Conservation (phyloP, 1,140 invertebrate species). For the Heliconius nattereri region DNA sequence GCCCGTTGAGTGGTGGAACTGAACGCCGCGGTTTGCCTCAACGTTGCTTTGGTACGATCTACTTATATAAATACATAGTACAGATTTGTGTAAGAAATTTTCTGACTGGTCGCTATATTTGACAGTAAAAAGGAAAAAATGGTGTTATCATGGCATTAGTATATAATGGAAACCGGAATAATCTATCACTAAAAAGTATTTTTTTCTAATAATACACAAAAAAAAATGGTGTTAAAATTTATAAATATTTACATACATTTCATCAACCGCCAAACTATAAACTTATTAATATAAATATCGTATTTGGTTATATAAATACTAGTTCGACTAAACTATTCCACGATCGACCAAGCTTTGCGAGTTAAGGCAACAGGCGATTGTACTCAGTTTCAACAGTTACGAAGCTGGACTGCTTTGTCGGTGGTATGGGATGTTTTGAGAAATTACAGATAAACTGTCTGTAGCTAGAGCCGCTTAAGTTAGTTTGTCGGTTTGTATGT, state of each 20-base stretch:
- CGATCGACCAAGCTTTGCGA: background rate
- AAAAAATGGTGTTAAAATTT: background rate
- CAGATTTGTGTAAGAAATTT: too few species aligned
- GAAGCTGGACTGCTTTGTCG: conserved; percentile 7
- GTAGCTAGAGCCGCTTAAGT: background rate
- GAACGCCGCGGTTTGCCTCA: too few species aligned
- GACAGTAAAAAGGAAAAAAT: too few species aligned
- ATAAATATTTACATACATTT: background rate
- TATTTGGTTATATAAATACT: background rate
- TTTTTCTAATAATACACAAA: too few species aligned
- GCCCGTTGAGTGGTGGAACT: too few species aligned
- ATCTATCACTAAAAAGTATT: too few species aligned
- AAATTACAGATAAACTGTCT: conserved; percentile 9
- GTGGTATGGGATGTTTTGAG: background rate
- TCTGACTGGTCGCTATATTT: too few species aligned
- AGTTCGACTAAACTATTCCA: background rate
- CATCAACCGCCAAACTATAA: background rate
- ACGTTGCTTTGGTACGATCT: too few species aligned
- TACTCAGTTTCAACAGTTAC: background rate
- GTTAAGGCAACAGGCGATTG: conserved; percentile 3
- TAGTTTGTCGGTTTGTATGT: background rate
- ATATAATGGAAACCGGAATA: too few species aligned
- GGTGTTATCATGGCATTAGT: too few species aligned
- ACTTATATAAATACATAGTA: too few species aligned
- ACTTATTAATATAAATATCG: background rate